Evolutionary conservation across 1,140 invertebrate genomes (phyloP).

Genomic region (Colletes gigas): DNA sequence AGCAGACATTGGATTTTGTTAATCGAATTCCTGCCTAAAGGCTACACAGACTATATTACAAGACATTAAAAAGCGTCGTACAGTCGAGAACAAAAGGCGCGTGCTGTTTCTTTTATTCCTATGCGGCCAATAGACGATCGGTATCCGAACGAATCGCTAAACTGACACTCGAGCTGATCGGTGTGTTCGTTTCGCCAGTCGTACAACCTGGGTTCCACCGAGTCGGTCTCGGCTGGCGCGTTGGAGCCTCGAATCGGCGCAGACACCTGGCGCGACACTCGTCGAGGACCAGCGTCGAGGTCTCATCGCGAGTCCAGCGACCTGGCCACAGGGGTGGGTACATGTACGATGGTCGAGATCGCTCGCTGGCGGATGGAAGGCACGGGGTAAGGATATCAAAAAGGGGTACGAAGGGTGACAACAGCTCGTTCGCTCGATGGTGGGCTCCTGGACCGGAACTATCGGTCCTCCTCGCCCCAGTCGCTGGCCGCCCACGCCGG

Average conservation of each 20-base stretch:
- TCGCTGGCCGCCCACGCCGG: slow-evolving; percentile 93
- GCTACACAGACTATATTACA: no score
- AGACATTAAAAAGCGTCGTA: no score
- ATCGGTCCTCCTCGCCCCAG: slow-evolving; percentile 84
- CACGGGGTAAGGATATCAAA: slow-evolving; percentile 80
- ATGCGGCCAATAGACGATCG: no score
- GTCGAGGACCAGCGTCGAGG: slow-evolving; percentile 22
- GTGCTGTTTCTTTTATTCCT: no score
- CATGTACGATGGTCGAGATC: slow-evolving; percentile 64
- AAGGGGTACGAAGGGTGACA: slow-evolving; percentile 45
- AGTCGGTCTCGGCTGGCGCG: background rate
- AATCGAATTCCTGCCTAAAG: no score
- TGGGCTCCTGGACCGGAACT: slow-evolving; percentile 62
- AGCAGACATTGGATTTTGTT: no score
- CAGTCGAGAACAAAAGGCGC: no score
- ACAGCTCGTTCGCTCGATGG: slow-evolving; percentile 33
- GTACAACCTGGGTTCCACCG: background rate
- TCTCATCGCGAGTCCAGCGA: slow-evolving; percentile 52
- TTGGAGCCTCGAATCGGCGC: slow-evolving; percentile 12
- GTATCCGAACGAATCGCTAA: no score
- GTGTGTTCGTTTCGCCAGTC: no score
- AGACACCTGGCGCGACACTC: slow-evolving; percentile 9
- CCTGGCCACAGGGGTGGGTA: slow-evolving; percentile 45
- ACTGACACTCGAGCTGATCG: no score
- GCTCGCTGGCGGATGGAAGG: slow-evolving; percentile 76